Evolutionary conservation across 1,140 invertebrate species (phyloP), one percentile per base, ranked within the genome.

Genomic region (Adoxophyes honmai): DNA sequence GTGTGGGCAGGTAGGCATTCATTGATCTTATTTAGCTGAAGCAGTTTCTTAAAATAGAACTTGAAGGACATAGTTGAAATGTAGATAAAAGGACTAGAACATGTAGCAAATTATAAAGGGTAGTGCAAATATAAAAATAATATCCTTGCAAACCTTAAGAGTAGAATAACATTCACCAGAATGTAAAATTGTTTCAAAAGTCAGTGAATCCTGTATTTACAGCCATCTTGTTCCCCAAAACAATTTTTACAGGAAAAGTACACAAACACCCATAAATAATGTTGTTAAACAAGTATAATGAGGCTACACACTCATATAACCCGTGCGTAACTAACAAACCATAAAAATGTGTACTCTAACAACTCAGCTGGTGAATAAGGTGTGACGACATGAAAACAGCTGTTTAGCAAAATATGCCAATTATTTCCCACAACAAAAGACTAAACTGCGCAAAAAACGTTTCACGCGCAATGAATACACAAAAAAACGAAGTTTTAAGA

Each of bases 381-480:
- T 67, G 70, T 83, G 76, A 81, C 84, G 79, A 73, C 68, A 70
- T 74, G 28, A 14, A 48, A 84, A 83, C 85, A 88, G 85, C 85
- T 88, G 85, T 86, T 84, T 73, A 64, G 67, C 13, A 52, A 52
- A 52, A 35, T 52, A 35, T 34, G 53, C 53, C 36, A 55, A 37
- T 37, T 39, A 28, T 48, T 48, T n/a, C 42, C 21, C 42, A 48
- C 42, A 48, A 48, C 42, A 48, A 48, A 48, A 13, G 0, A 18
- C 11, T 11, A 53, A 35, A 53, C 33, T 36, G 52, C 33, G 52
- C 34, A 35, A 9, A 53, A 53, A 53, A 13, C 10, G 0, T 11
- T 6, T 48, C 21, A 48, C 42, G 42, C 16, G 6, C n/a, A 48
- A 48, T 6, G 42, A 13, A 48, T 6, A 6, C n/a, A 48, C 16